phyloP scores from a whole-genome alignment of 2,888 invertebrate genomes.

The Slavum lentiscoides region DNA sequence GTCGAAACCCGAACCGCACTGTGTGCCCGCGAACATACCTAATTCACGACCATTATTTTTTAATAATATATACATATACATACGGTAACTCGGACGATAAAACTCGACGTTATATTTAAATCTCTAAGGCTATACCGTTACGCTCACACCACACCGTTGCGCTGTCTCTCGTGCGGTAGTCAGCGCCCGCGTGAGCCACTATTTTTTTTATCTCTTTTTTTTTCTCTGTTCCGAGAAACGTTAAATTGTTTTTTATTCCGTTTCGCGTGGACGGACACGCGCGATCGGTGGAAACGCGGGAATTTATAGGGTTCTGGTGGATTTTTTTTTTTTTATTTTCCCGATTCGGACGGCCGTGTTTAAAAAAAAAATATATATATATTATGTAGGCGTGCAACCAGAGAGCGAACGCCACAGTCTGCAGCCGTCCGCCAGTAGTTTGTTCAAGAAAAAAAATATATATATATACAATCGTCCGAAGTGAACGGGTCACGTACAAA shows the following conservation, averaged over 20 bases:
- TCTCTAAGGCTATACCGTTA: neutral
- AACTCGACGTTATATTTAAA: neutral
- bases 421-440: neutral
- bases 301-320: neutral
- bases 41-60: neutral
- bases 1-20: too few relatives aligned
- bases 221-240: neutral
- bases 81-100: neutral
- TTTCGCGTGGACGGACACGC: neutral
- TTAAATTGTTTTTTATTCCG: neutral
- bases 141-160: too few relatives aligned
- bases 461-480: neutral
- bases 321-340: neutral
- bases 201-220: neutral
- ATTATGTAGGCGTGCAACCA: neutral
- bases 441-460: neutral
- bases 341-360: neutral
- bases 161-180: too few relatives aligned
- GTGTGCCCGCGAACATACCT: neutral
- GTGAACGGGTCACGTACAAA: conserved; percentile 39
- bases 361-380: too few relatives aligned
- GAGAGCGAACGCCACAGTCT: too few relatives aligned
- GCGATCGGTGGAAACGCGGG: neutral
- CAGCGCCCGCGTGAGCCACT: neutral
- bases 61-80: neutral